Evolutionary conservation across 2,888 invertebrate genomes (phyloP), one percentile per base, ranked within the genome.

Genomic region (Taenaris catops): DNA sequence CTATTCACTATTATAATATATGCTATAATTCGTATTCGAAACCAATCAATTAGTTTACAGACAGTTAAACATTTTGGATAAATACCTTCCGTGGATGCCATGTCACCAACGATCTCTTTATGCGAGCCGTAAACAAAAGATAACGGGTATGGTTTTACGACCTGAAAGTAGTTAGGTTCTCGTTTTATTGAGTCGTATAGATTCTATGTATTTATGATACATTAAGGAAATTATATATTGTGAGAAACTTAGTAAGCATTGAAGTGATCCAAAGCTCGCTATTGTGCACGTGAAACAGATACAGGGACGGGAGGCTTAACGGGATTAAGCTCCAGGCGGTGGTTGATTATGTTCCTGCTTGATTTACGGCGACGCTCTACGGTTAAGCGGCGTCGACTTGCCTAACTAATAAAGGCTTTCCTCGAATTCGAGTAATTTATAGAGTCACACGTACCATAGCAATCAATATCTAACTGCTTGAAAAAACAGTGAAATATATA

Each of bases 351-450:
- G 67, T 75, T 62, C 51, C 66, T 65, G 63, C 70, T 71, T 84
- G 84, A 86, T 84, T 84, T 84, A 83, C 75, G 76, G 67, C 74
- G 78, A 78, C 72, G 70, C 67, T 73, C 73, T 75, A 78, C 66
- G 63, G 59, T 51, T 47, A 57, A 52, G 58, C 60, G 56, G 52
- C 55, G 53, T 53, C 63, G 58, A 63, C 64, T 69, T 69, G 63
- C 64, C 68, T 65, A 63, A 66, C 68, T 73, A 72, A 71, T 70
- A 71, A 56, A 65, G 55, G 57, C 58, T 51, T 57, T 58, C 55
- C 54, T 49, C 58, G 60, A 70, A 69, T 75, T 70, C 63, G 63
- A 63, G 62, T 71, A 74, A 78, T 79, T 78, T 78, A 80, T 80
- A 64, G 64, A 66, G 64, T 68, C 62, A 53, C 63, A 61, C 56